Evolutionary conservation across 2,113 vertebrate genomes (phyloP).

Genomic region (Festucalex cinctus): DNA sequence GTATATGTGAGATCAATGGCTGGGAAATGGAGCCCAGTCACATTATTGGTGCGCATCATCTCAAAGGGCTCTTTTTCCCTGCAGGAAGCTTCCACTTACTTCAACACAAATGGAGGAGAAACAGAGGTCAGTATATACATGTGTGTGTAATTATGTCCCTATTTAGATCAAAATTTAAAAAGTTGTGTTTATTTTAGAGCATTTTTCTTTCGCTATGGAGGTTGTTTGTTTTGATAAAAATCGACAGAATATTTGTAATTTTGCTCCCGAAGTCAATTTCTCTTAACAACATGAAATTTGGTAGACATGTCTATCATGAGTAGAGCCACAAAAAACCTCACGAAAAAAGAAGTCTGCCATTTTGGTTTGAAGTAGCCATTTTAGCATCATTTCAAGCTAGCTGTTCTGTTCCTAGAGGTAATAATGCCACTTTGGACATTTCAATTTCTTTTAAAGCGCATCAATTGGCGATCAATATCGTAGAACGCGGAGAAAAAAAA

Average conservation of each 20-base stretch:
- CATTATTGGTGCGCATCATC: slow-evolving; percentile 71
- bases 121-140: slow-evolving; percentile 54
- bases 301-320: neutral
- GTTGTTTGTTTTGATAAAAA: too few relatives aligned
- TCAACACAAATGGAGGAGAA: slow-evolving; percentile 51
- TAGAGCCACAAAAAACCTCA: neutral
- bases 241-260: too few relatives aligned
- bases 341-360: neutral
- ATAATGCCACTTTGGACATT: neutral
- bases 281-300: neutral
- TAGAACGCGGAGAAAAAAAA: neutral
- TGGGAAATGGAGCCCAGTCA: slow-evolving; percentile 70
- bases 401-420: neutral
- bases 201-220: too few relatives aligned
- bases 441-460: too few relatives aligned
- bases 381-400: neutral
- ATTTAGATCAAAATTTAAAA: too few relatives aligned
- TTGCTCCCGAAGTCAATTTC: neutral
- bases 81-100: slow-evolving; percentile 52
- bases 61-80: slow-evolving; percentile 72
- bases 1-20: slow-evolving; percentile 61
- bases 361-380: neutral
- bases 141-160: neutral
- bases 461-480: neutral
- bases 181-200: too few relatives aligned